Evolutionary conservation across 2,797 vertebrate species (phyloP), one percentile per base, ranked within the genome.

Genomic region (Tragelaphus oryx): DNA sequence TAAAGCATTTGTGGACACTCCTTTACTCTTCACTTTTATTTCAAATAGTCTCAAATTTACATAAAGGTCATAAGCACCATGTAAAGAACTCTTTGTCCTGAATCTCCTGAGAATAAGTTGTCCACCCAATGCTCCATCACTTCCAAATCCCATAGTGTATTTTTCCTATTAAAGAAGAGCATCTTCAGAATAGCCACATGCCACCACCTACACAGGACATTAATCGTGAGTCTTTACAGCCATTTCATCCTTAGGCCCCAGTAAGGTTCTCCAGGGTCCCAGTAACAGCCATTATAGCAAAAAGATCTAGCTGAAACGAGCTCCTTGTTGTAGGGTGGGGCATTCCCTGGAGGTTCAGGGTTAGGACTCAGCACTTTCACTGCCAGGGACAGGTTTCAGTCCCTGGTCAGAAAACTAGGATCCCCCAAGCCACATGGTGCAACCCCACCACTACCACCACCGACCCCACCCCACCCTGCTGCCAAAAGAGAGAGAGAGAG

Each of bases 401-500:
- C 41, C 41, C 71, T 17, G 2, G 71, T 75, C 41, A 75, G 24
- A 44, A 44, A 46, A 28, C 24, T 75, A 75, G 26, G 26, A 75
- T 17, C 26, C 26, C 8, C 28, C 14, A 75, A 75, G 41, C 71
- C 24, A 9, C 74, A 17, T 3, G 4, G 14, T 30, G 14, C 4
- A 46, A 44, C 26, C 62, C 62, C 62, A 65, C n/a, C 0, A 0
- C 62, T n/a, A 20, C 1, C 20, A 8, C 17, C n/a, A 0, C n/a
- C 16, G 1, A 33, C 4, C n/a, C n/a, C 8, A 18, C 30, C 16
- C 30, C 16, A 33, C 30, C 62, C 8, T 0, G 2, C n/a, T 2
- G 1, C 41, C 26, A 17, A 75, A 9, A 46, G 7, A 75, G 41
- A 75, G 26, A 46, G 6, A 16, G 10, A 41, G 4, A 8, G 4